Evolutionary conservation across 2,888 invertebrate species (phyloP), one percentile per base, ranked within the genome.

Genomic region (Pollenia amentaria): DNA sequence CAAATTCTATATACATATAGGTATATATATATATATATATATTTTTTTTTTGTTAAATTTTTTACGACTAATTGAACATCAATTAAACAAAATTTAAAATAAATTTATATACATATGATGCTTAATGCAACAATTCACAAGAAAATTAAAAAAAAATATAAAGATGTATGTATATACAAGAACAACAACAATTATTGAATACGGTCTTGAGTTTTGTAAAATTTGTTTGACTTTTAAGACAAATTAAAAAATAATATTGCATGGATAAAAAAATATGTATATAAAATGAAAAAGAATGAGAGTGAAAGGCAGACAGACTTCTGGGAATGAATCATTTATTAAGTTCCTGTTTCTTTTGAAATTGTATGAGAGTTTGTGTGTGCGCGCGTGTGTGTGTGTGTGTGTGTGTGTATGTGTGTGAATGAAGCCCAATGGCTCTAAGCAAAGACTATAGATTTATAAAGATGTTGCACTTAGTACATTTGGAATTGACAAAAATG

Each of bases 1-100:
- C 44, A 42, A 69, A 44, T 18, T 29, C 29, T 29, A 6, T 29
- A 29, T 29, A n/a, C n/a, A n/a, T n/a, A n/a, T n/a, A n/a, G n/a
- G 6, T 6, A 6, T 1, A 29, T 29, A 29, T 6, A 29, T 29
- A 29, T 29, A n/a, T n/a, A n/a, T n/a, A n/a, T n/a, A n/a, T n/a
- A n/a, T n/a, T n/a, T n/a, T n/a, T n/a, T 29, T 29, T 40, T 62
- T 69, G 38, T 60, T 42, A 3, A 9, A 48, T 42, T 69, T 60
- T 60, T 42, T 62, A 64, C 53, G 46, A 72, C 64, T 53, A 80
- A 80, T 80, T 72, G 72, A 80, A 46, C 70, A 44, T 79, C 79
- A 79, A 79, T 79, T 72, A 44, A 72, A 70, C 29, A 29, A 70
- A 60, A 12, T 21, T 60, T 51, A 21, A 70, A 79, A 53, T 51